A percentile compares a stretch with the other conserved stretches of the same genome.
These are phyloP conservation scores for Drosophila santomea DNA, from an alignment of 1,140 invertebrate species.

Conservation along the genomic window DNA sequence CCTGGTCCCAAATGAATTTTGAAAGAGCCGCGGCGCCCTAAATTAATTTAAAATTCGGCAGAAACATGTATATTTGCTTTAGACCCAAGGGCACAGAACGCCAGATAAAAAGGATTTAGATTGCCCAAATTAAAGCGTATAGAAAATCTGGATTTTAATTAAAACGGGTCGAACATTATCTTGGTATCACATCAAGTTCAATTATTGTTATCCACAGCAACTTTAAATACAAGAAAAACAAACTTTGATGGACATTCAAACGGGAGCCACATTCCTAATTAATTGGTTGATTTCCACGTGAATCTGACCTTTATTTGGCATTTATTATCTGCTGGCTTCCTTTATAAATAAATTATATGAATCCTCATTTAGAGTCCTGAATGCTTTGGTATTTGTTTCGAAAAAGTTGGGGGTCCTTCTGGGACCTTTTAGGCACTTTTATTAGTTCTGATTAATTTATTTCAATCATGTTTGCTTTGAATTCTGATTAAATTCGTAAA, in stretches of 20 bases:
- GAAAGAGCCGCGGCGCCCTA: slow-evolving; percentile 5
- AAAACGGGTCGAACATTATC: background rate
- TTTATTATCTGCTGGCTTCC: background rate
- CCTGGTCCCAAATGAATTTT: background rate
- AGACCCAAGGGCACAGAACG: slow-evolving; percentile 6
- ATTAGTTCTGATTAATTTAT: background rate
- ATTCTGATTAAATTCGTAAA: no score
- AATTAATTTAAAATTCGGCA: slow-evolving; percentile 56
- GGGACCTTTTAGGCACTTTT: background rate
- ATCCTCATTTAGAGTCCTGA: slow-evolving; percentile 15
- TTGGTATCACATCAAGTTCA: background rate
- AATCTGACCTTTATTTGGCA: background rate
- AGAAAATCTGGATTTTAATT: background rate
- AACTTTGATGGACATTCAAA: background rate
- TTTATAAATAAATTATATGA: slow-evolving; percentile 6
- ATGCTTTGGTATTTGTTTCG: background rate
- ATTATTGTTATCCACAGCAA: background rate
- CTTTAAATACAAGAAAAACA: no score
- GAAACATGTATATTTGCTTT: slow-evolving; percentile 26
- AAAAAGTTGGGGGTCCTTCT: background rate
- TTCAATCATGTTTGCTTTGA: background rate
- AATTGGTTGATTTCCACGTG: background rate
- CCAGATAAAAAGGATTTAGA: slow-evolving; percentile 1
- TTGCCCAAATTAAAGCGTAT: background rate
- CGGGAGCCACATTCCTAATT: background rate